Base-by-base conservation (phyloP, 2,113 vertebrate species). In the Pavo muticus region DNA sequence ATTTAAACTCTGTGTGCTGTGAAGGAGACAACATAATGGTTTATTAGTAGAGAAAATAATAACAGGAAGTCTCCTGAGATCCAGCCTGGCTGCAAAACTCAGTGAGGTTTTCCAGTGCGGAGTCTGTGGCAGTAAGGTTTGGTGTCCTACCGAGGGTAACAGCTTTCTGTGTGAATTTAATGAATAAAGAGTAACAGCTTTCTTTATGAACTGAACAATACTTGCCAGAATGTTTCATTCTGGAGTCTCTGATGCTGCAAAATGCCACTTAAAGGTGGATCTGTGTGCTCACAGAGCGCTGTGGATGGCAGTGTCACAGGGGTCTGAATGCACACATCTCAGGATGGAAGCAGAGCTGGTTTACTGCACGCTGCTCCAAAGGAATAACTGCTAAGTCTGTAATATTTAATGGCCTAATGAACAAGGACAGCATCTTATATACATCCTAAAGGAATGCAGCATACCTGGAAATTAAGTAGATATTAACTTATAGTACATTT, bases 21-120 rank as follows among this genome's bases (percentile, higher is more conserved):
- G 47, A 80, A 90, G 72, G 75, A 92, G 72, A 77, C 75, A 90
- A 92, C 14, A 64, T 52, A 90, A 84, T 86, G 88, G 87, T 94
- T 95, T 95, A 90, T 91, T 94, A 93, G 95, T 32, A 78, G 65
- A 91, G 65, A 95, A 95, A 90, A 94, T 69, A 90, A 88, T 78
- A 96, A 91, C 50, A 94, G 73, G 83, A 93, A 90, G 72, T 71
- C 82, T 97, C 87, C 85, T 90, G 95, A 93, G 93, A 90, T 37
- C 60, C 61, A 91, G 73, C 21, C 85, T 81, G 85, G 71, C 91
- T 88, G 72, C 60, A 90, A 83, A 87, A 48, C 87, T 77, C 68
- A 35, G 45, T 67, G 89, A 85, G 45, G 16, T 77, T 86, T 94
- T 71, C 70, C 71, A 91, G 84, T 1, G 37, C 19, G 27, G 56